Evolutionary conservation across 2,797 vertebrate species (phyloP), one percentile per base, ranked within the genome.

Genomic region (Pipistrellus kuhlii): DNA sequence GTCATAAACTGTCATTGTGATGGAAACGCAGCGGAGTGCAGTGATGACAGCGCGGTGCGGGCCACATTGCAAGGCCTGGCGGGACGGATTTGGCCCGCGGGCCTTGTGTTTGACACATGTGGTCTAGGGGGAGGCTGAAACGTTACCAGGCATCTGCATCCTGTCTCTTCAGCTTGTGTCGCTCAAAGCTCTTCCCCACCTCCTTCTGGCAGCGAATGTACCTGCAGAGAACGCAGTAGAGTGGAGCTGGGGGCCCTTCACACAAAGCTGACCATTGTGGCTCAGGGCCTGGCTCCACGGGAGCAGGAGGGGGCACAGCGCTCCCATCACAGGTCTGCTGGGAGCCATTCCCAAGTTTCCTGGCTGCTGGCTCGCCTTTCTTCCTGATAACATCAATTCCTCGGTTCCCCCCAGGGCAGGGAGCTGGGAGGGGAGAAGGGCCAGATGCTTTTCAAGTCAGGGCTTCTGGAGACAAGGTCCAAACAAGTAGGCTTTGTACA

Each of bases 141-240:
- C 35, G 97, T 98, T 96, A 99, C 99, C 99, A 99, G 75, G 99
- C 99, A 80, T 99, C 99, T 0, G 98, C 94, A 95, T 99, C 99
- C 97, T 99, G 99, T 57, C 99, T 98, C 97, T 99, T 99, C 96
- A 99, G 94, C 95, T 99, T 99, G 90, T 99, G 99, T 94, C 99
- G 98, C 96, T 99, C 99, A 77, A 99, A 99, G 97, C 98, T 99
- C 96, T 98, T 99, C 38, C 99, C 99, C 0, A 98, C 98, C 57
- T 99, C 99, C 25, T 99, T 99, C 98, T 99, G 99, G 98, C 99
- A 99, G 75, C 99, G 99, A 35, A 99, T 99, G 98, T 99, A 99
- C 97, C 99, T 99, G 59, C 18, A 59, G 25, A 81, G 32, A 62
- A 93, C 94, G 66, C 0, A 0, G 5, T 25, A 27, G 14, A 27